Base-by-base conservation (phyloP, 2,113 vertebrate species). In the Calypte anna region DNA sequence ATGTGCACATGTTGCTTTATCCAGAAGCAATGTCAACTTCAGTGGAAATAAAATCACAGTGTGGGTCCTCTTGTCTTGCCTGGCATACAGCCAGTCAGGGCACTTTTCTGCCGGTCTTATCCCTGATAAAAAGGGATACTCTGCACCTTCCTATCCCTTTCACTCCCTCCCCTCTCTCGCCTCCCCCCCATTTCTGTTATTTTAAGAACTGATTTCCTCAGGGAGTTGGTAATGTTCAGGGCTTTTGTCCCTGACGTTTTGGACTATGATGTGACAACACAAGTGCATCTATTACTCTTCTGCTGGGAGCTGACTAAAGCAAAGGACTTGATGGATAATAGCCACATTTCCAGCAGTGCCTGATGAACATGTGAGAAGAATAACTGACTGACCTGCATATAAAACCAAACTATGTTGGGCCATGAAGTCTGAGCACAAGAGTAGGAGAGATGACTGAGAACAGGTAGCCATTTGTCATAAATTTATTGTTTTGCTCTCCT, bases 211-310 rank as follows among this genome's bases (percentile, higher is more conserved):
- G 89, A 93, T 97, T 90, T 96, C 93, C 92, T 84, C 88, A 63
- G 86, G 79, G 94, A 86, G 66, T 92, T 96, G 92, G 92, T 95
- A 92, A 84, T 86, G 86, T 91, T 94, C 62, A 62, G 73, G 84
- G 66, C 76, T 96, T 93, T 95, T 94, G 87, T 76, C 91, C 44
- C 38, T 94, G 95, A 84, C 92, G 67, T 91, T 96, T 93, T 9
- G 88, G 96, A 96, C 90, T 93, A 94, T 76, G 84, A 86, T 95
- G 93, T 95, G 95, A 96, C 86, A 95, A 90, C 88, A 76, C 78
- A 92, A 96, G 88, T 91, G 83, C 93, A 88, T 93, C 82, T 95
- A 83, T 96, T 96, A 86, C 84, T 93, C 91, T 93, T 95, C 75
- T 2, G 23, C 88, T 93, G 79, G 76, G 85, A 92, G 84, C 90